Percentiles rank a stretch among this genome's conserved stretches.
phyloP scores from a whole-genome alignment of 2,888 invertebrate genomes.

The Carpatolechia fugitivella region DNA sequence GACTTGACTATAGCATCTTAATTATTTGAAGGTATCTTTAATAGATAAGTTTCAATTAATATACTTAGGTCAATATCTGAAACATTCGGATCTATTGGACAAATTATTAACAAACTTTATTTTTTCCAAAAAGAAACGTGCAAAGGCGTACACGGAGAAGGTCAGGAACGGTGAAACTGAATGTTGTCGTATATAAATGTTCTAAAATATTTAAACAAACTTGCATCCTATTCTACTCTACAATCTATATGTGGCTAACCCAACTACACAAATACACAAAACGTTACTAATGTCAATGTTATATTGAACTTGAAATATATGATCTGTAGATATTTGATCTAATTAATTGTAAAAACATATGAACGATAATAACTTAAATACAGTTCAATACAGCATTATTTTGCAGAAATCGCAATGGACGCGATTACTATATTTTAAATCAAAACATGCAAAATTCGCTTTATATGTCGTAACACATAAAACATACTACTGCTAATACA shows the following conservation, averaged over 20 bases:
- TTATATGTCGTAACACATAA: constrained; percentile 49
- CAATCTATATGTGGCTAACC: constrained; percentile 64
- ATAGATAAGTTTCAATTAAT: too few species aligned
- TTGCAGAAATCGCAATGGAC: constrained; percentile 28
- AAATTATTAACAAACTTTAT: constrained; percentile 45
- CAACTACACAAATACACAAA: constrained; percentile 35
- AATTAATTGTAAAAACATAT: too few species aligned
- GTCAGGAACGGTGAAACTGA: constrained; percentile 80
- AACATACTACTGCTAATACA: constrained; percentile 2
- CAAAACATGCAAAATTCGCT: constrained; percentile 28
- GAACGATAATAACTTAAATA: neutral
- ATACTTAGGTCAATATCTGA: neutral
- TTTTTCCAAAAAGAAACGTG: constrained; percentile 82
- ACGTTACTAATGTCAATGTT: neutral
- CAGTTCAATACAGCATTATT: constrained; percentile 13
- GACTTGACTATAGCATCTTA: too few species aligned
- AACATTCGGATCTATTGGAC: neutral
- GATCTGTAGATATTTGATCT: too few species aligned
- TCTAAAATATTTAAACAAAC: constrained; percentile 49
- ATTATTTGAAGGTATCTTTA: too few species aligned
- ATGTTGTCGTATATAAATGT: constrained; percentile 66
- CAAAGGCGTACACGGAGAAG: constrained; percentile 90
- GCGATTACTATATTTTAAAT: constrained; percentile 18
- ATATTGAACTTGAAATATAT: neutral
- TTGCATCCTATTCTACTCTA: constrained; percentile 41